A percentile compares a stretch with the other conserved stretches of the same genome.
Evolutionary conservation across 2,888 invertebrate species (phyloP).

Genomic region (Elysia crispata): DNA sequence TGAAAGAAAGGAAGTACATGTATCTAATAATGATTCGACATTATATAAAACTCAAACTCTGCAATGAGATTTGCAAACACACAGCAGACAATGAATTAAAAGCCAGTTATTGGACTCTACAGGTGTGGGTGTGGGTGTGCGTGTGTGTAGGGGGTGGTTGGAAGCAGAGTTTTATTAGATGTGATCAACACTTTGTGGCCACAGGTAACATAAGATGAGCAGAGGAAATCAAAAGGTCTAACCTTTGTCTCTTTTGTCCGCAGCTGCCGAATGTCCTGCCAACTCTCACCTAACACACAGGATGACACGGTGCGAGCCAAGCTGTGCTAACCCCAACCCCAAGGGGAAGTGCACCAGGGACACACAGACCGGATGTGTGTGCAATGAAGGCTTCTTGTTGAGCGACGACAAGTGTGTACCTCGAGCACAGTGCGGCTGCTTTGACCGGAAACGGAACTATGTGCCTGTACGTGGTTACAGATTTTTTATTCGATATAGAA

Average conservation of each 20-base stretch:
- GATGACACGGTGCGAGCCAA: not conserved
- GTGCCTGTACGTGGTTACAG: not conserved
- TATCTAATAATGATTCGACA: too few species aligned
- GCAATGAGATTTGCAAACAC: too few species aligned
- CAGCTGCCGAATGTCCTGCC: conserved; percentile 2
- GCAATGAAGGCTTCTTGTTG: conserved; percentile 10
- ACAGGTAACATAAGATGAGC: too few species aligned
- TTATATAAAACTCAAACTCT: too few species aligned
- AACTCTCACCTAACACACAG: not conserved
- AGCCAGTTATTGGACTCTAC: too few species aligned
- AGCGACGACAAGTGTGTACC: conserved; percentile 10
- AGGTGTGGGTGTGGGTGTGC: too few species aligned
- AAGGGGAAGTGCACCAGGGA: not conserved
- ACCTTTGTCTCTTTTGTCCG: not conserved
- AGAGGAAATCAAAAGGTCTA: not conserved
- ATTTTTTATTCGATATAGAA: too few species aligned
- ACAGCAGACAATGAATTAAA: too few species aligned
- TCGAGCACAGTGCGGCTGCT: conserved; percentile 9
- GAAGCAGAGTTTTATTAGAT: too few species aligned
- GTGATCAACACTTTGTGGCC: too few species aligned
- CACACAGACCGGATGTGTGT: conserved; percentile 17
- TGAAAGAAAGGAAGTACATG: too few species aligned
- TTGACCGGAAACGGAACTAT: conserved; percentile 7
- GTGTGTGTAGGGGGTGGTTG: too few species aligned
- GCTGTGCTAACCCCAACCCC: not conserved